Percentiles rank a stretch among this genome's conserved stretches.
These are phyloP conservation scores for Gymnothorax reevesii DNA, from an alignment of 2,797 vertebrate species.

Conservation along the genomic window DNA sequence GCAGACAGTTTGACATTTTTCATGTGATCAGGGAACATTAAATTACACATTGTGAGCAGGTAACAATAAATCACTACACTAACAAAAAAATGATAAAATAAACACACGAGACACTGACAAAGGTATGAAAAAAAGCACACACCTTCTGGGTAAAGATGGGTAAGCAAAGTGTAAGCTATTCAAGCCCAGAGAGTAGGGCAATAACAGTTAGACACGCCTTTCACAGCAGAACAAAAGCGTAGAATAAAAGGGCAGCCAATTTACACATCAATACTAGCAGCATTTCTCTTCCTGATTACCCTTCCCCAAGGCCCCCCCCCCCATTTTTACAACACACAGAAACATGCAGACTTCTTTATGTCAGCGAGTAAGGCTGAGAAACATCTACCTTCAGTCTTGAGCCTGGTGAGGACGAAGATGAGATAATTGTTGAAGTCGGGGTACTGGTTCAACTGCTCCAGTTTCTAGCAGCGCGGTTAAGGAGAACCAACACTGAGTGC, in stretches of 20 bases:
- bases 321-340: neutral
- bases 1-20: too few relatives aligned
- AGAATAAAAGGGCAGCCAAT: neutral
- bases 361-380: neutral
- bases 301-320: neutral
- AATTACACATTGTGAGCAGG: too few relatives aligned
- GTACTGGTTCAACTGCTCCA: conserved; percentile 93
- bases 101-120: neutral
- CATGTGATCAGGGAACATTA: too few relatives aligned
- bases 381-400: conserved; percentile 87
- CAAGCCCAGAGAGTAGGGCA: neutral
- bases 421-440: conserved; percentile 96
- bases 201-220: neutral
- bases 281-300: neutral
- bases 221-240: neutral
- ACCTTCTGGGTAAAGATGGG: too few relatives aligned
- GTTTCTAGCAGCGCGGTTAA: conserved; percentile 81
- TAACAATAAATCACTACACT: too few relatives aligned
- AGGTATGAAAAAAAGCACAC: neutral
- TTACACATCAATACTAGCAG: neutral
- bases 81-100: too few relatives aligned
- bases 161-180: neutral
- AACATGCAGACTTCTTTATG: neutral
- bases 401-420: conserved; percentile 91
- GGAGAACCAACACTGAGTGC: conserved; percentile 45